A percentile compares a stretch with the other conserved stretches of the same genome.
Conservation (phyloP, 2,113 vertebrate genomes). For the Arothron firmamentum region DNA sequence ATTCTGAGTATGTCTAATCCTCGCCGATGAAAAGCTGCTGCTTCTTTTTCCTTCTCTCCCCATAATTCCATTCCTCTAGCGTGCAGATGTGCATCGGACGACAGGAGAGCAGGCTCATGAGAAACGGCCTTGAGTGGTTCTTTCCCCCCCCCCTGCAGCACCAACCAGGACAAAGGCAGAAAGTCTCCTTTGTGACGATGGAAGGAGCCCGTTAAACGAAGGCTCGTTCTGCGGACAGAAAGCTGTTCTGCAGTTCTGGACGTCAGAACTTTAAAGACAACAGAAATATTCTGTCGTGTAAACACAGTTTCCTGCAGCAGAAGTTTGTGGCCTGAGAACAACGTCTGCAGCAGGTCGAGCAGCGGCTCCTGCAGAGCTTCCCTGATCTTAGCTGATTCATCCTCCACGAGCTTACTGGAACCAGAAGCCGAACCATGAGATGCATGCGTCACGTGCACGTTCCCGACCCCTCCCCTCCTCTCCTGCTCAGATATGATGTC, state of each 20-base stretch:
- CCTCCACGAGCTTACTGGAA: too few relatives aligned
- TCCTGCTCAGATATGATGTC: too few relatives aligned
- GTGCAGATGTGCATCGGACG: background rate
- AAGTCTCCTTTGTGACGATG: background rate
- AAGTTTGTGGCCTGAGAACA: too few relatives aligned
- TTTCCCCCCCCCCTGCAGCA: slow-evolving; percentile 1
- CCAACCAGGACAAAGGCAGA: background rate
- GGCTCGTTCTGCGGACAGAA: slow-evolving; percentile 7
- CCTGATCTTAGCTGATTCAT: too few relatives aligned
- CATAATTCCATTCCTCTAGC: background rate
- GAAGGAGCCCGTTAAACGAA: slow-evolving; percentile 26
- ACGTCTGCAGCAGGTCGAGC: too few relatives aligned
- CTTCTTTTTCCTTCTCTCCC: background rate
- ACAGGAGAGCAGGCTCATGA: slow-evolving; percentile 10
- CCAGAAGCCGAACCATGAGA: too few relatives aligned
- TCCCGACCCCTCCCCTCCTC: too few relatives aligned
- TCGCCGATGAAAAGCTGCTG: background rate
- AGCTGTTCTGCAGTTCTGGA: slow-evolving; percentile 1
- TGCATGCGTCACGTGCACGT: too few relatives aligned
- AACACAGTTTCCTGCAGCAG: too few relatives aligned
- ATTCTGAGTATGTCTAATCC: background rate
- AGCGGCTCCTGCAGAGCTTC: too few relatives aligned
- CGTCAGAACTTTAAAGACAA: too few relatives aligned
- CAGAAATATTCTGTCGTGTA: too few relatives aligned
- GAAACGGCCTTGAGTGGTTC: slow-evolving; percentile 16